Evolutionary conservation across 2,888 invertebrate genomes (phyloP).

Genomic region (Eupithecia tripunctaria): DNA sequence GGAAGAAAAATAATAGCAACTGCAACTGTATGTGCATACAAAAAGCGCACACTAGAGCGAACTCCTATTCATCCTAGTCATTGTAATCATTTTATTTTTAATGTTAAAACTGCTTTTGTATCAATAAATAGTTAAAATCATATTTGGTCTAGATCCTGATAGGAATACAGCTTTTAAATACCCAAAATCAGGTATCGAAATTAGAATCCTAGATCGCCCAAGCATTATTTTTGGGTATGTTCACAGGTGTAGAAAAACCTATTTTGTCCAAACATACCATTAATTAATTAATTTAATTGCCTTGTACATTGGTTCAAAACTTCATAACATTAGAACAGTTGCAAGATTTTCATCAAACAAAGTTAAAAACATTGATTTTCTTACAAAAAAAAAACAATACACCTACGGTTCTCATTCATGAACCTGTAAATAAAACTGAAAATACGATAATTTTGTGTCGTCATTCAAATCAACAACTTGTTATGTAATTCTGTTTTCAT

Average conservation of each 20-base stretch:
- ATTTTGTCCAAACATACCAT: too few relatives aligned
- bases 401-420: neutral
- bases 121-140: neutral
- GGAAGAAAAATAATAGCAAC: neutral
- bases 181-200: slow-evolving; percentile 6
- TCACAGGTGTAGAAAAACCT: too few relatives aligned
- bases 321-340: too few relatives aligned
- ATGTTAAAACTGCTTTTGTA: neutral
- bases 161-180: neutral
- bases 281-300: too few relatives aligned
- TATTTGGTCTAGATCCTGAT: neutral
- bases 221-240: slow-evolving; percentile 9
- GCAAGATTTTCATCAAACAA: too few relatives aligned
- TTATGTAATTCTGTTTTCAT: too few relatives aligned
- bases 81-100: neutral
- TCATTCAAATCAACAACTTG: neutral
- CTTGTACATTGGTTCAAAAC: too few relatives aligned
- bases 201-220: slow-evolving; percentile 28
- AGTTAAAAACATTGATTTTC: too few relatives aligned
- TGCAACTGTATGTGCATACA: too few relatives aligned
- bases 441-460: neutral
- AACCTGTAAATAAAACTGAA: too few relatives aligned
- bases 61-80: neutral
- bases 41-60: neutral
- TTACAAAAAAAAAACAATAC: too few relatives aligned